Conservation (phyloP, 2,888 invertebrate species). For the Heliconius hortense region DNA sequence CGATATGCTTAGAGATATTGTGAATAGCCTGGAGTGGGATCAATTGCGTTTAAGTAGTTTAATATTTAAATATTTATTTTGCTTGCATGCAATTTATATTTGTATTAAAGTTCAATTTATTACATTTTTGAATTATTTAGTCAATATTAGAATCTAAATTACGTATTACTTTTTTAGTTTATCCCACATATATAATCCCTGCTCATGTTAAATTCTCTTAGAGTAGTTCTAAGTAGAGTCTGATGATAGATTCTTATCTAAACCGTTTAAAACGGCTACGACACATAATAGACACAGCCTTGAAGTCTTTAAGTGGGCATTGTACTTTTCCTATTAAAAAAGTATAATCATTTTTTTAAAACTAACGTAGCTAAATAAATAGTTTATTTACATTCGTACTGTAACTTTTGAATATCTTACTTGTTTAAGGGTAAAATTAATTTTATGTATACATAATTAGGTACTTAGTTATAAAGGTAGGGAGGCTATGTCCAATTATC, state of each 20-base stretch:
- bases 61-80: conserved; percentile 42
- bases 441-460: not conserved
- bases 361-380: conserved; percentile 9
- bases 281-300: not conserved
- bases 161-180: not conserved
- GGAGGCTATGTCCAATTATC: conserved; percentile 32
- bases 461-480: conserved; percentile 1
- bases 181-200: not conserved
- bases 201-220: conserved; percentile 14
- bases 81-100: conserved; percentile 15
- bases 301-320: conserved; percentile 7
- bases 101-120: not conserved
- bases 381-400: conserved; percentile 14
- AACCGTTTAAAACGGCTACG: conserved; percentile 17
- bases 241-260: conserved; percentile 7
- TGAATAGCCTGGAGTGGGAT: conserved; percentile 79
- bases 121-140: not conserved
- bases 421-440: not conserved
- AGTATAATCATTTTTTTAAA: not conserved
- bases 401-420: conserved; percentile 14
- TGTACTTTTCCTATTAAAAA: conserved; percentile 5
- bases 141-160: not conserved
- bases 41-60: conserved; percentile 78
- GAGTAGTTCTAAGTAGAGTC: conserved; percentile 9
- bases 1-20: conserved; percentile 51